Conservation (phyloP, 37 sponge, comb jelly and placozoan genomes). For the Lycopodina hypogea region DNA sequence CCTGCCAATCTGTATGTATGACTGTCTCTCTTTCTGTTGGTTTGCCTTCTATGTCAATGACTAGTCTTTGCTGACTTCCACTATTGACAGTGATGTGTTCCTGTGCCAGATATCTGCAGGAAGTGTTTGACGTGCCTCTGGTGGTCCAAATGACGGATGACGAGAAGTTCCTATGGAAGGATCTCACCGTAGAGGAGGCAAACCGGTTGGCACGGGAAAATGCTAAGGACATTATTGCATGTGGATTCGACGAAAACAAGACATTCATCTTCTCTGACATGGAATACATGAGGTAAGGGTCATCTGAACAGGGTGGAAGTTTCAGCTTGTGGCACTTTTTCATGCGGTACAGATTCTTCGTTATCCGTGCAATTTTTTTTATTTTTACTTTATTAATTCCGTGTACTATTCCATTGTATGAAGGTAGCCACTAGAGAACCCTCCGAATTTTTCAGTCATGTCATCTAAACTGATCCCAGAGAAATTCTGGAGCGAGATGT, state of each 20-base stretch:
- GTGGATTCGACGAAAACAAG: constrained; percentile 94
- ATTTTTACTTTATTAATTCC: constrained; percentile 67
- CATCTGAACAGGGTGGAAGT: constrained; percentile 53
- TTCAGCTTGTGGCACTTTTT: constrained; percentile 58
- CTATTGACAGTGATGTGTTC: too few relatives aligned
- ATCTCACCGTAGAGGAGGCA: constrained; percentile 81
- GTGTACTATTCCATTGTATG: constrained; percentile 55
- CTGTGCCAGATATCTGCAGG: constrained; percentile 92
- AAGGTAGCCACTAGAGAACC: constrained; percentile 51
- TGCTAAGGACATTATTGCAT: constrained; percentile 98
- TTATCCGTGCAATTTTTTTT: constrained; percentile 27
- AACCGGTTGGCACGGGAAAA: constrained; percentile 88
- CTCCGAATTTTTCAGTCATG: constrained; percentile 40
- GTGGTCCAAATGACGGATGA: constrained; percentile 99
- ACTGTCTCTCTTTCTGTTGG: too few relatives aligned
- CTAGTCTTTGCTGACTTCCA: background rate
- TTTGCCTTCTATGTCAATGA: too few relatives aligned
- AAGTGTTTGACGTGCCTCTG: constrained; percentile 98
- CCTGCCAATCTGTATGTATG: too few relatives aligned
- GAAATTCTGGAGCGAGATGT: constrained; percentile 56
- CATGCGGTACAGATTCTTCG: constrained; percentile 42
- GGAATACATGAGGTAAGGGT: constrained; percentile 84
- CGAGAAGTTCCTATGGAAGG: constrained; percentile 99
- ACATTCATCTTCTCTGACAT: constrained; percentile 99
- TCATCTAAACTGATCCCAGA: constrained; percentile 38